Evolutionary conservation across 2,888 invertebrate genomes (phyloP), one percentile per base, ranked within the genome.

Genomic region (Dryococelus australis): DNA sequence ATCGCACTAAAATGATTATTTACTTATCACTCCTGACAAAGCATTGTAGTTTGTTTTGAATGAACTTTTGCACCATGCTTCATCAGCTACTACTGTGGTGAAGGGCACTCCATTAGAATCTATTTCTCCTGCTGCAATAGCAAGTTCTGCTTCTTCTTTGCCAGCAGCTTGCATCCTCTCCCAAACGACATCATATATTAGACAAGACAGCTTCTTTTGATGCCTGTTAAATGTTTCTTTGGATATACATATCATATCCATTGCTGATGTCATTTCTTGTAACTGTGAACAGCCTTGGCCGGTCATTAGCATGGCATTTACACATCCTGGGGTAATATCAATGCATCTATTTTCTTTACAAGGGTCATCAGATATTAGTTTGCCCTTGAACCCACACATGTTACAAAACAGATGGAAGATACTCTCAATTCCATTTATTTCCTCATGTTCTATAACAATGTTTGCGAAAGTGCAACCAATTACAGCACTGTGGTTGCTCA

Each of bases 11-110:
- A 8, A 13, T 51, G 20, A 27, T 43, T 12, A 9, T 85, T 35
- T 43, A 85, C 85, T n/a, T 85, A 85, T 53, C 85, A 85, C 85
- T 43, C 65, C 85, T 24, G 85, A 51, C 16, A 53, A 2, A n/a
- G n/a, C n/a, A n/a, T n/a, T n/a, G n/a, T n/a, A n/a, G n/a, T n/a
- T n/a, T n/a, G n/a, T n/a, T n/a, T 78, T 35, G 85, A 65, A 85
- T 13, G 85, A 53, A 16, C 53, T 6, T 35, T 51, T 85, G 26
- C 53, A 47, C 85, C 85, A 85, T 47, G 85, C 85, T 16, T 53
- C 85, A 53, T 85, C 85, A 27, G 65, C 85, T 6, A 85, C 53
- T n/a, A 85, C 85, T 24, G 53, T 9, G 47, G 26, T 51, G 8
- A 51, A 26, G n/a, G 85, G 27, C 13, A 53, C 35, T 13, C 85